phyloP scores from a whole-genome alignment of 2,113 vertebrate species.

The Antechinus stuartii region DNA sequence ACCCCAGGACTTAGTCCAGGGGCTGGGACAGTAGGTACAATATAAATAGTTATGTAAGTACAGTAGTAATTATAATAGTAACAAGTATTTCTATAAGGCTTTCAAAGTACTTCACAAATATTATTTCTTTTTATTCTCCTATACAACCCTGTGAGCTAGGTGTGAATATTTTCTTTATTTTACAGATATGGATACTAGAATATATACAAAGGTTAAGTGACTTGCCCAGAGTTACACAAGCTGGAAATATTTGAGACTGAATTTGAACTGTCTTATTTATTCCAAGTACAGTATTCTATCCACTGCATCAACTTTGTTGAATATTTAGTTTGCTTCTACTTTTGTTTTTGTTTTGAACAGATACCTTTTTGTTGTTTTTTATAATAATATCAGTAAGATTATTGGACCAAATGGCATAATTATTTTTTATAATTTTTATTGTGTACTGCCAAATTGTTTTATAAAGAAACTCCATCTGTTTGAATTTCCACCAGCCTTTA shows the following conservation, averaged over 20 bases:
- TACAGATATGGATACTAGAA: not conserved
- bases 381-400: not conserved
- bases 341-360: not conserved
- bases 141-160: not conserved
- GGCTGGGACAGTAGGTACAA: not conserved
- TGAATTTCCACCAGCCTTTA: not conserved
- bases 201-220: not conserved
- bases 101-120: not conserved
- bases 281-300: not conserved
- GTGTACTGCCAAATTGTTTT: not conserved
- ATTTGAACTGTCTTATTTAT: not conserved
- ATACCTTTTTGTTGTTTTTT: not conserved
- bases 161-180: not conserved
- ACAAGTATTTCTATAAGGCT: not conserved
- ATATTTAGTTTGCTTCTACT: not conserved
- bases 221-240: not conserved
- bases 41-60: not conserved
- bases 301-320: not conserved
- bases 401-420: not conserved
- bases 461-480: not conserved
- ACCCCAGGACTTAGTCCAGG: not conserved
- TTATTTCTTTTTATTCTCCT: not conserved
- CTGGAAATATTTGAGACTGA: not conserved
- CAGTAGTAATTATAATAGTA: not conserved
- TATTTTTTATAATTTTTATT: not conserved